Conservation (phyloP, 2,797 vertebrate genomes). For the Falco novaeseelandiae region DNA sequence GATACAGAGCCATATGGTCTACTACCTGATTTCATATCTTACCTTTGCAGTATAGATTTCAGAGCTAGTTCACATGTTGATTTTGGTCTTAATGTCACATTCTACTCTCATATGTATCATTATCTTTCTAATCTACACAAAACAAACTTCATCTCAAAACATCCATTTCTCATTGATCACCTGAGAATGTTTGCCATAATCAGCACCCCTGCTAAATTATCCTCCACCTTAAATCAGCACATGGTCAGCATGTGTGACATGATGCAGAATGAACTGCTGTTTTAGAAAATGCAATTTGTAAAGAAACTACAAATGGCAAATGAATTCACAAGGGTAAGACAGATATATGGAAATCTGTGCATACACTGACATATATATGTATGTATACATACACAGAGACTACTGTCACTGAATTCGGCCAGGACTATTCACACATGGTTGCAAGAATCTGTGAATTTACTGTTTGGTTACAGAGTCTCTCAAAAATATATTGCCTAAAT, state of each 20-base stretch:
- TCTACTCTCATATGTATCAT: background rate
- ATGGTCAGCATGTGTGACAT: background rate
- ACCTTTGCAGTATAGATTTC: background rate
- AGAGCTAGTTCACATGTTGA: background rate
- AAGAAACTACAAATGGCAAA: background rate
- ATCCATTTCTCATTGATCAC: background rate
- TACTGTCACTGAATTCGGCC: background rate
- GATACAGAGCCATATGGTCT: background rate
- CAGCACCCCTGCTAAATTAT: background rate
- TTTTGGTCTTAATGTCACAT: background rate
- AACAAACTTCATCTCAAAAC: background rate
- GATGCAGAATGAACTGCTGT: background rate
- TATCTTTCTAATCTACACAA: background rate
- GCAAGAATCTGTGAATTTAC: background rate
- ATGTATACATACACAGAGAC: background rate
- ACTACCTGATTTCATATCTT: background rate
- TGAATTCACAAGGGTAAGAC: background rate
- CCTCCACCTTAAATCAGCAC: background rate
- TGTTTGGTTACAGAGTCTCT: background rate
- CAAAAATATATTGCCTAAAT: background rate
- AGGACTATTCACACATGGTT: background rate
- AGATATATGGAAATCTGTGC: background rate
- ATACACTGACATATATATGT: background rate
- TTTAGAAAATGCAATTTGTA: conserved; percentile 3
- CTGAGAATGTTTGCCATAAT: background rate